Conservation (phyloP, 2,113 vertebrate genomes). For the Chamaea fasciata region DNA sequence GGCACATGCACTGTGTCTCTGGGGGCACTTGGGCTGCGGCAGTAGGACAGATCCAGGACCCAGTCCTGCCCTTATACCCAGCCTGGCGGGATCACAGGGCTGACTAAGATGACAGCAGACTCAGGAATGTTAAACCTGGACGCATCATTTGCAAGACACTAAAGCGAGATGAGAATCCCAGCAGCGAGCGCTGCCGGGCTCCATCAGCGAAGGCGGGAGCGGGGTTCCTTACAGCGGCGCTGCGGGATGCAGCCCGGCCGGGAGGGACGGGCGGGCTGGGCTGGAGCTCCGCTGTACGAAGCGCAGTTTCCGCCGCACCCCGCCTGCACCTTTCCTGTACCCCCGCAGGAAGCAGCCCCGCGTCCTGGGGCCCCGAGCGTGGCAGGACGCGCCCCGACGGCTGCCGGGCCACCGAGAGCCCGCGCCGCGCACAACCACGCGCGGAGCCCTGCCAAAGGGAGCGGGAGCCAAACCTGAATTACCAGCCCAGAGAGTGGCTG, state of each 20-base stretch:
- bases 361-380: not conserved
- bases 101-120: not conserved
- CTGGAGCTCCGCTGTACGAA: not conserved
- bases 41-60: not conserved
- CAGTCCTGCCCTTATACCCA: not conserved
- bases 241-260: not conserved
- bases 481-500: constrained; percentile 52
- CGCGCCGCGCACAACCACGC: not conserved
- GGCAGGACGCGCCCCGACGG: not conserved
- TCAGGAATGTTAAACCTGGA: not conserved
- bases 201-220: not conserved
- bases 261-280: not conserved
- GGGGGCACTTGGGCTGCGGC: not conserved
- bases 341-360: not conserved
- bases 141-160: not conserved
- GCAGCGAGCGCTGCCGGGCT: rapidly evolving
- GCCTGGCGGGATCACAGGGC: not conserved
- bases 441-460: constrained; percentile 22
- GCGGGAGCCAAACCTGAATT: constrained; percentile 67
- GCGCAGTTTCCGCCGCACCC: not conserved
- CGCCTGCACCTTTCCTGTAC: not conserved
- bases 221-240: not conserved
- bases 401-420: not conserved
- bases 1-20: not conserved
- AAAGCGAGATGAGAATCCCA: not conserved